Conservation (phyloP, 2,797 vertebrate species). For the Serranus cabrilla region DNA sequence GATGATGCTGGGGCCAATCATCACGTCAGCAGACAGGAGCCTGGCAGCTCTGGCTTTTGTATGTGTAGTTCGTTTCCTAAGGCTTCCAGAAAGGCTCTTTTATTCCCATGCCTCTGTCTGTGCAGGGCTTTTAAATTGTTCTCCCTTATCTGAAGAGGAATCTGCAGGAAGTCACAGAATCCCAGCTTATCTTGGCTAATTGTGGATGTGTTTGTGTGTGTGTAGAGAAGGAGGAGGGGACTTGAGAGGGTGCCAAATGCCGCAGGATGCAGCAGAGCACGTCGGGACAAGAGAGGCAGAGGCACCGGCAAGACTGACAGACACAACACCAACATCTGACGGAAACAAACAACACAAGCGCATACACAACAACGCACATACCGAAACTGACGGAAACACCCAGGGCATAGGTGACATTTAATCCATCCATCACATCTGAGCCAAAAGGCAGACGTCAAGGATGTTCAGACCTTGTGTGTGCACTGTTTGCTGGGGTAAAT, state of each 20-base stretch:
- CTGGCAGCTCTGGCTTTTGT: slow-evolving; percentile 51
- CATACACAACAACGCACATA: slow-evolving; percentile 37
- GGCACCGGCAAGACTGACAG: slow-evolving; percentile 68
- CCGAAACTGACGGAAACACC: slow-evolving; percentile 56
- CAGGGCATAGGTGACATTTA: slow-evolving; percentile 73
- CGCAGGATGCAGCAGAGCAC: slow-evolving; percentile 77
- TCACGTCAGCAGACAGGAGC: slow-evolving; percentile 51
- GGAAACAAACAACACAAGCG: slow-evolving; percentile 64
- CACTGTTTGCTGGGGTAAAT: slow-evolving; percentile 32
- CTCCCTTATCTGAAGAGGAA: slow-evolving; percentile 79
- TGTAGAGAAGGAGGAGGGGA: slow-evolving; percentile 52
- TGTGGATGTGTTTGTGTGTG: slow-evolving; percentile 64
- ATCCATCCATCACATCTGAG: slow-evolving; percentile 67
- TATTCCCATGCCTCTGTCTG: slow-evolving; percentile 61
- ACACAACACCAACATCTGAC: slow-evolving; percentile 73
- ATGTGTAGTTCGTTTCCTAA: slow-evolving; percentile 40
- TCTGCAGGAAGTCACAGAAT: slow-evolving; percentile 84
- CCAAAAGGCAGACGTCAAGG: slow-evolving; percentile 67
- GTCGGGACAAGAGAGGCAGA: slow-evolving; percentile 74
- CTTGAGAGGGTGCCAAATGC: slow-evolving; percentile 82
- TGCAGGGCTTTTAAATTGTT: slow-evolving; percentile 73
- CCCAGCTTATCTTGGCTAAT: slow-evolving; percentile 80
- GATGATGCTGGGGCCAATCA: slow-evolving; percentile 65
- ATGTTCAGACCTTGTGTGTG: slow-evolving; percentile 49
- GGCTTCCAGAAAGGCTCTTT: slow-evolving; percentile 52